Percentiles rank a stretch among this genome's conserved stretches.
phyloP scores from a whole-genome alignment of 2,797 vertebrate genomes.

The Acrossocheilus fasciatus region DNA sequence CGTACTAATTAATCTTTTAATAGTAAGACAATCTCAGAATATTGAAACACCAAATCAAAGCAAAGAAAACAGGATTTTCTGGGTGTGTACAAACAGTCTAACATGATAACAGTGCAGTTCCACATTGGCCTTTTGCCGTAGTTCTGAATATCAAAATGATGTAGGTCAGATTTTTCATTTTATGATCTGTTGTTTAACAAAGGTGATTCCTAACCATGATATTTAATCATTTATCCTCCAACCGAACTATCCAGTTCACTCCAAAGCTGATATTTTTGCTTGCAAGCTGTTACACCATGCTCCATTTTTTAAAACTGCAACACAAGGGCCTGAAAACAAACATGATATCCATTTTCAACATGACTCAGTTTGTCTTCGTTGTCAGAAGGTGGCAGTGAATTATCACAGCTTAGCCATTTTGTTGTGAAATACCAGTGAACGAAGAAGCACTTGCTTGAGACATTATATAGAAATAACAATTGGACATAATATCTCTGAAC shows the following conservation, averaged over 20 bases:
- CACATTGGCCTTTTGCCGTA: constrained; percentile 34
- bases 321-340: constrained; percentile 15
- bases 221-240: constrained; percentile 8
- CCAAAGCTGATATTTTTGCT: constrained; percentile 3
- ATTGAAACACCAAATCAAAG: constrained; percentile 51
- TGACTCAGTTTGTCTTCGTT: constrained; percentile 19
- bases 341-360: constrained; percentile 17
- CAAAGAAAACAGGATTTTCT: constrained; percentile 26
- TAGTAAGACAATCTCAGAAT: constrained; percentile 44
- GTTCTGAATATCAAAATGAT: background rate
- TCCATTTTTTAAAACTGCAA: background rate
- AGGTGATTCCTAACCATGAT: background rate
- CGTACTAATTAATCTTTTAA: constrained; percentile 42
- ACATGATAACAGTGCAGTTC: constrained; percentile 50
- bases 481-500: constrained; percentile 1
- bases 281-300: background rate
- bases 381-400: constrained; percentile 24
- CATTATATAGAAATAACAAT: background rate
- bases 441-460: background rate
- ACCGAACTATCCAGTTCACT: background rate
- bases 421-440: constrained; percentile 1
- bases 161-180: constrained; percentile 1
- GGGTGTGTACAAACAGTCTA: constrained; percentile 53
- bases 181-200: background rate
- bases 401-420: constrained; percentile 12